These are phyloP conservation scores for Atrichornis clamosus DNA, from an alignment of 2,113 vertebrate species.

Conservation along the genomic window DNA sequence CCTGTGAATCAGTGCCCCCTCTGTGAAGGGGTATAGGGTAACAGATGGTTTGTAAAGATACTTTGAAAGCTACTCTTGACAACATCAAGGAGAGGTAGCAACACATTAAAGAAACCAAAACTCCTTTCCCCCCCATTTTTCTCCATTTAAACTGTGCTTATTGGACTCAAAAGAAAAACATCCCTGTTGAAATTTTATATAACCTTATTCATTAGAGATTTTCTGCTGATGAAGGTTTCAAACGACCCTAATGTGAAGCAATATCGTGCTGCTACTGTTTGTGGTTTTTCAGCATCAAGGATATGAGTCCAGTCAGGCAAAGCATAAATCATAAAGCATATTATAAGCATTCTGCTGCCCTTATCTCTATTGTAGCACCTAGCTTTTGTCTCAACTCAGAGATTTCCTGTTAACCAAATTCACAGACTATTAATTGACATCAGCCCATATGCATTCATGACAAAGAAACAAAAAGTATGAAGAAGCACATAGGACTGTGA, in stretches of 20 bases:
- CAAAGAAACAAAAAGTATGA: neutral
- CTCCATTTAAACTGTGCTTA: neutral
- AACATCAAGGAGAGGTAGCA: neutral
- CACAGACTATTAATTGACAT: constrained; percentile 10
- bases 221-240: neutral
- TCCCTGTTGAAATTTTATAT: neutral
- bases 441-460: neutral
- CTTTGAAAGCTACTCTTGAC: neutral
- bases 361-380: neutral
- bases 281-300: neutral
- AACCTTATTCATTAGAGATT: neutral
- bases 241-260: neutral
- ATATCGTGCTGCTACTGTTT: neutral
- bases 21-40: neutral
- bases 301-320: neutral
- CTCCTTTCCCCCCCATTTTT: neutral
- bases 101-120: neutral
- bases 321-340: neutral
- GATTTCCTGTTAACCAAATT: neutral
- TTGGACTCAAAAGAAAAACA: neutral
- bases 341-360: neutral
- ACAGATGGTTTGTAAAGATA: neutral
- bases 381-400: neutral
- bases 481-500: neutral
- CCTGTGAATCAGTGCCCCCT: neutral